Evolutionary conservation across 2,113 vertebrate species (phyloP).

Genomic region (Perccottus glenii): DNA sequence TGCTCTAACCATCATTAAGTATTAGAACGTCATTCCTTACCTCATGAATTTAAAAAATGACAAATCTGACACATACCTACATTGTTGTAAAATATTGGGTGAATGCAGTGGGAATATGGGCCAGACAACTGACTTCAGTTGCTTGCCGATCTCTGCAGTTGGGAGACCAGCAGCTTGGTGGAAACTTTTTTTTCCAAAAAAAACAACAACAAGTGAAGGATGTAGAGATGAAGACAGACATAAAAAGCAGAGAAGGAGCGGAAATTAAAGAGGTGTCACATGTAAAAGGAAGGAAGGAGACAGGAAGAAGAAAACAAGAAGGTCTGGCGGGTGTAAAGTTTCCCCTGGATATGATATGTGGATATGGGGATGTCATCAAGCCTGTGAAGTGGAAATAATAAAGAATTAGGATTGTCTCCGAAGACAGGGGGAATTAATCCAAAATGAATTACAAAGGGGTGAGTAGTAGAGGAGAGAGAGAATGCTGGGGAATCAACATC

Average conservation of each 20-base stretch:
- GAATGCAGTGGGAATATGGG: conserved; percentile 11
- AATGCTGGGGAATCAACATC: conserved; percentile 65
- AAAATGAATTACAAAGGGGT: conserved; percentile 76
- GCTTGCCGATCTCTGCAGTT: conserved; percentile 28
- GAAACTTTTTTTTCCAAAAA: conserved; percentile 37
- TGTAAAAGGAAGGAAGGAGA: conserved; percentile 21
- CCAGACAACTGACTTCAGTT: conserved; percentile 32
- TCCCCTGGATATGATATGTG: conserved; percentile 76
- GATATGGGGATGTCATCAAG: conserved; percentile 77
- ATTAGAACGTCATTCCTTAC: too few species aligned
- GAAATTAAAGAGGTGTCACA: conserved; percentile 4
- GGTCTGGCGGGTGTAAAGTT: conserved; percentile 76
- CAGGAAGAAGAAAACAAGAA: conserved; percentile 53
- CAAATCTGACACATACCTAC: too few species aligned
- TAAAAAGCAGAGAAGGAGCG: conserved; percentile 5
- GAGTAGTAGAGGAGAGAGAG: conserved; percentile 19
- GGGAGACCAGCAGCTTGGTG: conserved; percentile 23
- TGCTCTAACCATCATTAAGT: too few species aligned
- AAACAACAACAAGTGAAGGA: conserved; percentile 15
- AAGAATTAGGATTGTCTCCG: conserved; percentile 82
- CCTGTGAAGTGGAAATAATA: conserved; percentile 81
- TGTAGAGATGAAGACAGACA: neutral
- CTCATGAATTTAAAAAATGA: too few species aligned
- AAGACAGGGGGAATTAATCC: conserved; percentile 80
- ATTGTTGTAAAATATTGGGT: neutral